Conservation (phyloP, 2,888 invertebrate species). For the Mactromeris polynyma region DNA sequence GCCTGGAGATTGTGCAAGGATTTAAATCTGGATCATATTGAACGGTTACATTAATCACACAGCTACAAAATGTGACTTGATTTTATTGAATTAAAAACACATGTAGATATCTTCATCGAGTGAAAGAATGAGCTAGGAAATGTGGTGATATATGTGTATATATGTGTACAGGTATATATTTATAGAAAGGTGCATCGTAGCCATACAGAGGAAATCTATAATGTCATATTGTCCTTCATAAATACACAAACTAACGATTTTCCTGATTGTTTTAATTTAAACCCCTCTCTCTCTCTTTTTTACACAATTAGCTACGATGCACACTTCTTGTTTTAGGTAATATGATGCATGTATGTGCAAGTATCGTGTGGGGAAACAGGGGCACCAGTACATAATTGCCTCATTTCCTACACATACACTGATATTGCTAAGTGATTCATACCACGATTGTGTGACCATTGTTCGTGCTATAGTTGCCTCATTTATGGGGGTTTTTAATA, state of each 20-base stretch:
- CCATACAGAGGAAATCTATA: no score
- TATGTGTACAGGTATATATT: neutral
- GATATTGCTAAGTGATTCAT: no score
- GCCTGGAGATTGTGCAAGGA: neutral
- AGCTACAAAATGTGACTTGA: neutral
- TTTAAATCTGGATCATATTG: neutral
- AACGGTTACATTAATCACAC: neutral
- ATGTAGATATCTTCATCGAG: neutral
- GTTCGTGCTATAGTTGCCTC: no score
- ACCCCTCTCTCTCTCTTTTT: no score
- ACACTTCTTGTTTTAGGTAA: neutral
- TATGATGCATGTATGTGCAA: neutral
- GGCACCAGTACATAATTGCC: no score
- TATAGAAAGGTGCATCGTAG: neutral
- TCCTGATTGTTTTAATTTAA: no score
- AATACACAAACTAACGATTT: no score
- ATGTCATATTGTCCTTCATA: no score
- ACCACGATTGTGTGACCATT: no score
- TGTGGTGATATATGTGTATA: neutral
- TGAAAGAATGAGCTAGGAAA: neutral
- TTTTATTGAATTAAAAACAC: neutral
- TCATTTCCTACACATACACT: no score
- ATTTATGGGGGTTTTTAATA: no score
- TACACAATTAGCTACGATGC: neutral
- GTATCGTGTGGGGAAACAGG: no score